Evolutionary conservation across 2,888 invertebrate genomes (phyloP).

Genomic region (Sarcophaga carnaria): DNA sequence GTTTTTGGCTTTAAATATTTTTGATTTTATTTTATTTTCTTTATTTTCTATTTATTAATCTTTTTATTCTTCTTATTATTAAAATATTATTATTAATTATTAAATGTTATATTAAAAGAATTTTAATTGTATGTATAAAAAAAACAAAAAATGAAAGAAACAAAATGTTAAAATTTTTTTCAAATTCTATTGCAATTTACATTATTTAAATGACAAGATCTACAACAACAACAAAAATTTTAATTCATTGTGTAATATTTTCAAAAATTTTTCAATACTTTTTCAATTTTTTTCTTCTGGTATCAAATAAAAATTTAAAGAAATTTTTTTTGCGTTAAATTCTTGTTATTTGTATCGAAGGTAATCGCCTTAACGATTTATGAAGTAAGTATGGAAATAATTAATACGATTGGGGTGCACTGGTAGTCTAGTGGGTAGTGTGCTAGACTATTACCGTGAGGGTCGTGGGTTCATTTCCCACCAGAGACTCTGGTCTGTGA

Average conservation of each 20-base stretch:
- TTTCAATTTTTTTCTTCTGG: slow-evolving; percentile 64
- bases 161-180: too few species aligned
- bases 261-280: neutral
- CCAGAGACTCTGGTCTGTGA: too few species aligned
- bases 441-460: too few species aligned
- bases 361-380: neutral
- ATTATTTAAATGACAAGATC: slow-evolving; percentile 35
- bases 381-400: slow-evolving; percentile 21
- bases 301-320: slow-evolving; percentile 65
- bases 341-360: slow-evolving; percentile 41
- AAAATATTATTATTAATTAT: slow-evolving; percentile 1
- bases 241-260: slow-evolving; percentile 63
- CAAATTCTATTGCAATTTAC: slow-evolving; percentile 31
- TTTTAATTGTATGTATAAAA: slow-evolving; percentile 60
- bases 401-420: too few species aligned
- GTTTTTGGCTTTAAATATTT: slow-evolving; percentile 50
- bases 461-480: too few species aligned
- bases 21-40: slow-evolving; percentile 7
- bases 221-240: slow-evolving; percentile 31
- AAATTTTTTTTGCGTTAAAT: slow-evolving; percentile 75
- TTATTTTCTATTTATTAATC: slow-evolving; percentile 47
- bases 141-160: neutral
- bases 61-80: slow-evolving; percentile 36
- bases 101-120: too few species aligned
- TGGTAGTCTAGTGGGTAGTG: too few species aligned